A percentile compares a stretch with the other conserved stretches of the same genome.
Conservation (phyloP, 2,888 invertebrate genomes). For the Asteroscopus sphinx region DNA sequence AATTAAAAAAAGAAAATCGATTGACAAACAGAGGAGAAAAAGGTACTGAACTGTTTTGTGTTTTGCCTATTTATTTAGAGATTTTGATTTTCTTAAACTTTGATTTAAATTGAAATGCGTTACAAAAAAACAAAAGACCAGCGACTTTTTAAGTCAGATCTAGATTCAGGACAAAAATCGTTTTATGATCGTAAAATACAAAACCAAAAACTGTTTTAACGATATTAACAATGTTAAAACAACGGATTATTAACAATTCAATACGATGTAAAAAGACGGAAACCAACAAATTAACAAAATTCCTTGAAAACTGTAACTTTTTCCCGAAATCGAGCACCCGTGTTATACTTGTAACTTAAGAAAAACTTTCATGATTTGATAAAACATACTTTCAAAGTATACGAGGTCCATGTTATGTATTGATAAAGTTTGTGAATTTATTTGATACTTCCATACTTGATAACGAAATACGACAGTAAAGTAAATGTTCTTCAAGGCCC, state of each 20-base stretch:
- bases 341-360: conserved; percentile 12
- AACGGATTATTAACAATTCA: conserved; percentile 13
- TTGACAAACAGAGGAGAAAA: too few species aligned
- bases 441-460: conserved; percentile 47
- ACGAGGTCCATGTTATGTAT: conserved; percentile 41
- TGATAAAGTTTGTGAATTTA: conserved; percentile 57
- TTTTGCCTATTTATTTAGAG: too few species aligned
- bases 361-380: conserved; percentile 49
- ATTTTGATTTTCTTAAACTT: too few species aligned
- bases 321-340: background rate
- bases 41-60: too few species aligned
- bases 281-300: background rate
- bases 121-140: too few species aligned
- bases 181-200: conserved; percentile 14
- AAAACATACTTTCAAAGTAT: conserved; percentile 43
- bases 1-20: too few species aligned
- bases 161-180: background rate
- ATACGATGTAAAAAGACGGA: conserved; percentile 1
- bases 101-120: too few species aligned
- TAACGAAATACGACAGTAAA: conserved; percentile 47
- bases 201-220: conserved; percentile 41
- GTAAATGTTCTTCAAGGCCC: conserved; percentile 35
- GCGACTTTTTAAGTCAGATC: too few species aligned
- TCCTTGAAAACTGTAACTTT: background rate
- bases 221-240: conserved; percentile 30